Evolutionary conservation across 2,113 vertebrate genomes (phyloP).

Genomic region (Mola mola): DNA sequence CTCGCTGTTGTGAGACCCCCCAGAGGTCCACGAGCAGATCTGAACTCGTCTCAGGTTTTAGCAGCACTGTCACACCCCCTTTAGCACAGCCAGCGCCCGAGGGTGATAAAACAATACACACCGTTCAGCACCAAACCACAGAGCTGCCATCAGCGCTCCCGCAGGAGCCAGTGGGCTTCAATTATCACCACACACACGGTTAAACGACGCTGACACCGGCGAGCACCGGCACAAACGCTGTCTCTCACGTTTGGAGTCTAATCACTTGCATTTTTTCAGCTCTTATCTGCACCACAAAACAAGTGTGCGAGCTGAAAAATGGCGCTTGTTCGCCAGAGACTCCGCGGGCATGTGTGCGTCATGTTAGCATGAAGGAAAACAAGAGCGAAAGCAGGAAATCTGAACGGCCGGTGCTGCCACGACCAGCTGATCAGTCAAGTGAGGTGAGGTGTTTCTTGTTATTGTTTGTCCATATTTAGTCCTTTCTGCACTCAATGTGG

Average conservation of each 20-base stretch:
- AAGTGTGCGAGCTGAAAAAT: neutral
- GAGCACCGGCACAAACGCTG: neutral
- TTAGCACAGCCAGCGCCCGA: constrained; percentile 83
- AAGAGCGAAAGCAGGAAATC: no score
- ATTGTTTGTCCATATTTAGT: no score
- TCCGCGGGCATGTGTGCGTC: constrained; percentile 13
- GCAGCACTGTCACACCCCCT: constrained; percentile 80
- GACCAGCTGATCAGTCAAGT: no score
- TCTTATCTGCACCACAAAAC: constrained; percentile 9
- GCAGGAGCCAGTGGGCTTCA: constrained; percentile 57
- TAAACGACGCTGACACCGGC: constrained; percentile 4
- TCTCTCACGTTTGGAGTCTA: constrained; percentile 4
- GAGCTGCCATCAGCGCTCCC: constrained; percentile 55
- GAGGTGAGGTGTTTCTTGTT: no score
- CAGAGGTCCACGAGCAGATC: constrained; percentile 84
- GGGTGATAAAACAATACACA: constrained; percentile 96
- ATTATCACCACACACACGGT: constrained; percentile 66
- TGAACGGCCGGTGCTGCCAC: no score
- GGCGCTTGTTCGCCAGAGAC: neutral
- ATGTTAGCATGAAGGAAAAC: constrained; percentile 35
- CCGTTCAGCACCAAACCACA: constrained; percentile 90
- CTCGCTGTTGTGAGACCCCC: constrained; percentile 77
- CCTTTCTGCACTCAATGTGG: no score
- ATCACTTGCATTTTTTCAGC: constrained; percentile 21
- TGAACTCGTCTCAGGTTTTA: constrained; percentile 85